Base-by-base conservation (phyloP, 2,888 invertebrate genomes). In the Stenurella melanura region DNA sequence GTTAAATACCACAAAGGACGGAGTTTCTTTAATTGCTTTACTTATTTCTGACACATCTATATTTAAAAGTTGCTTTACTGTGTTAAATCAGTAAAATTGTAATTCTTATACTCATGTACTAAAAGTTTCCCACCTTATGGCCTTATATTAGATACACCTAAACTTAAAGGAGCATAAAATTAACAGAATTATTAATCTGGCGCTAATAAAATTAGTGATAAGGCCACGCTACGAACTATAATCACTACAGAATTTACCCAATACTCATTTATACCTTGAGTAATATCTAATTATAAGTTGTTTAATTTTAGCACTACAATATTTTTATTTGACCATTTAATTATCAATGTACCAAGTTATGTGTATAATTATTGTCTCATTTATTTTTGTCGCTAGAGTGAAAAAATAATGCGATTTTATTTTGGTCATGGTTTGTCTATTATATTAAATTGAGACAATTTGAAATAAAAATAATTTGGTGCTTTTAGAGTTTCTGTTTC, bases 261-360 rank as follows among this genome's bases (percentile, higher is more conserved):
- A n/a, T n/a, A 50, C n/a, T 50, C 50, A 50, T 50, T 50, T 50
- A 50, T 50, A 50, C 50, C n/a, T 50, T 7, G n/a, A 50, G n/a
- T 50, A 50, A n/a, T 50, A 50, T 42, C 15, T 42, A 42, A 50
- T 50, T 50, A 50, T 50, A 50, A n/a, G n/a, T 50, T 50, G 50
- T 50, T n/a, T 50, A 50, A 50, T 1, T 50, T 50, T 50, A 50
- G n/a, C 6, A 50, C n/a, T 50, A 50, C n/a, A 50, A 50, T 50
- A 50, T 50, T 50, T 50, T 50, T 50, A 50, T 50, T 50, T 50
- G 50, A 50, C 50, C 4, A 50, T 50, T n/a, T 50, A 50, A 50
- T 50, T 50, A 50, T n/a, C 50, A n/a, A 5, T 15, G 1, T n/a
- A 50, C n/a, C 4, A 42, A 42, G 42, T 42, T 15, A 15, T 42